phyloP scores from a whole-genome alignment of 2,797 vertebrate genomes.

The Sebastes oblongus region DNA sequence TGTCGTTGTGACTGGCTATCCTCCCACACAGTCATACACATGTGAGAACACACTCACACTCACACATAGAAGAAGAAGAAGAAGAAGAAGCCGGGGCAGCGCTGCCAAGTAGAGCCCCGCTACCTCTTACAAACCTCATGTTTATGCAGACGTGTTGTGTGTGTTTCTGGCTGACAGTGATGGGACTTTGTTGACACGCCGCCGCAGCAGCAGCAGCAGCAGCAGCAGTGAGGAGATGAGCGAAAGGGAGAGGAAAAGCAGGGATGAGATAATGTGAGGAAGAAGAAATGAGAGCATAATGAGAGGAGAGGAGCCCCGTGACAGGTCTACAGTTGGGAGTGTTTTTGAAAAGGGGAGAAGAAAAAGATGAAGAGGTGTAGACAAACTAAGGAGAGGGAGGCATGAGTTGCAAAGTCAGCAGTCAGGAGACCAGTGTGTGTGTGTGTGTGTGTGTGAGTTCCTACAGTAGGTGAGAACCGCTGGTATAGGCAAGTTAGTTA shows the following conservation, averaged over 20 bases:
- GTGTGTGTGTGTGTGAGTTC: constrained; percentile 11
- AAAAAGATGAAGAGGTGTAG: constrained; percentile 28
- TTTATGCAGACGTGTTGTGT: constrained; percentile 26
- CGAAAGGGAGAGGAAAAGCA: background rate
- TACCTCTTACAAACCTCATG: constrained; percentile 22
- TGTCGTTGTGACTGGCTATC: constrained; percentile 32
- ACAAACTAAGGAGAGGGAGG: constrained; percentile 25
- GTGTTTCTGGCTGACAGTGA: constrained; percentile 37
- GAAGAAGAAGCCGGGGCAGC: background rate
- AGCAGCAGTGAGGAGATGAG: background rate
- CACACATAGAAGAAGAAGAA: no score
- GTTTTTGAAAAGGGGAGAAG: constrained; percentile 36
- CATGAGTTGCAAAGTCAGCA: constrained; percentile 62
- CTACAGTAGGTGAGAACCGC: background rate
- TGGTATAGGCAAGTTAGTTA: constrained; percentile 6
- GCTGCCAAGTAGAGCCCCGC: constrained; percentile 11
- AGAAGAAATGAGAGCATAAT: background rate
- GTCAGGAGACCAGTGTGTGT: constrained; percentile 22
- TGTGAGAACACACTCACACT: background rate
- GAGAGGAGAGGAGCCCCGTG: constrained; percentile 4
- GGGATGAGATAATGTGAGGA: constrained; percentile 13
- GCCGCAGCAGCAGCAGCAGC: background rate
- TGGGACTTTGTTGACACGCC: constrained; percentile 29
- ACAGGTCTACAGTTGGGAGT: constrained; percentile 27
- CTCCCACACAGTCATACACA: constrained; percentile 2